Conservation (phyloP, 2,797 vertebrate species). For the Centropyge bicolor region DNA sequence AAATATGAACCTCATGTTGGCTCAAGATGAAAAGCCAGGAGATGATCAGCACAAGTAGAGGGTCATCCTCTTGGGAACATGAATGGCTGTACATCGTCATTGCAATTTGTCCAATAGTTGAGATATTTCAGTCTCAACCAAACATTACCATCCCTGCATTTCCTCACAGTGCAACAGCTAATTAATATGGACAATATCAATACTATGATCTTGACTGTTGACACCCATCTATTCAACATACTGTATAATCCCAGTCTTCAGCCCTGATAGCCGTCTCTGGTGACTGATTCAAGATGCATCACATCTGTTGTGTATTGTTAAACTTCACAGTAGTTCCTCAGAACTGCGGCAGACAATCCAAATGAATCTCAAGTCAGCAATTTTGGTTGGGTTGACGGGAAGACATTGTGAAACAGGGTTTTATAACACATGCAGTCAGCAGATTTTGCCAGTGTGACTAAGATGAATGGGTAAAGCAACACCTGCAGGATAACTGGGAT, state of each 20-base stretch:
- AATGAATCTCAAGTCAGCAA: constrained; percentile 28
- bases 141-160: background rate
- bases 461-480: background rate
- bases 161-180: no score
- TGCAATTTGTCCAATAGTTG: no score
- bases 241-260: background rate
- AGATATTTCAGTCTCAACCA: no score
- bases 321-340: constrained; percentile 37
- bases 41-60: background rate
- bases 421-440: constrained; percentile 24
- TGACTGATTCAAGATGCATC: constrained; percentile 30
- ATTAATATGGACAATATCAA: background rate
- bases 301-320: constrained; percentile 60
- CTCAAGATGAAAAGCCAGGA: no score
- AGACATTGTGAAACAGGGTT: constrained; percentile 24
- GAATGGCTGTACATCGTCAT: no score
- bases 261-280: background rate
- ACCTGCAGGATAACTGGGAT: background rate
- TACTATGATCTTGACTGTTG: background rate
- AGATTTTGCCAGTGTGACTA: constrained; percentile 24
- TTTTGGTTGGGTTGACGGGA: constrained; percentile 49
- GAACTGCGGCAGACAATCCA: background rate
- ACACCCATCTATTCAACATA: background rate
- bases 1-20: no score
- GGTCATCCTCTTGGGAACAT: background rate